A percentile compares a stretch with the other conserved stretches of the same genome.
These are phyloP conservation scores for Rhagium mordax DNA, from an alignment of 2,888 invertebrate species.

Conservation along the genomic window DNA sequence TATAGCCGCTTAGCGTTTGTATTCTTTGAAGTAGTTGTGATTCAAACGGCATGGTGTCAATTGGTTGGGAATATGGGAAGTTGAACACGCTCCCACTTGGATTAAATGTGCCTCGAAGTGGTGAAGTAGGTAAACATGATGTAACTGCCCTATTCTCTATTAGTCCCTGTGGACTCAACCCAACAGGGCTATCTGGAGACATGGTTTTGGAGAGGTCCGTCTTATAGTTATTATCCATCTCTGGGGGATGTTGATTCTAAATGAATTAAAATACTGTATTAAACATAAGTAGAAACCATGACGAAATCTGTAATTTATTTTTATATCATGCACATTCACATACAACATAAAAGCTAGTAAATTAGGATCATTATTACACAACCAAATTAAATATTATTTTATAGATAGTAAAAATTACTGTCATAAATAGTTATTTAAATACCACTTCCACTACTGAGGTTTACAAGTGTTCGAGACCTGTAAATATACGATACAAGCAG, in stretches of 20 bases:
- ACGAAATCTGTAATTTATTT: too few species aligned
- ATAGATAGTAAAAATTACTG: too few species aligned
- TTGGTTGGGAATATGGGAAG: slow-evolving; percentile 60
- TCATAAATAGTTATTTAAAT: too few species aligned
- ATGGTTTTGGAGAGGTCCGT: slow-evolving; percentile 56
- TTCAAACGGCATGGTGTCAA: slow-evolving; percentile 63
- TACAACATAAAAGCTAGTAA: too few species aligned
- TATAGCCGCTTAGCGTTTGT: slow-evolving; percentile 71
- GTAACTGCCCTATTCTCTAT: slow-evolving; percentile 67
- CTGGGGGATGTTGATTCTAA: slow-evolving; percentile 51
- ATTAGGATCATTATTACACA: too few species aligned
- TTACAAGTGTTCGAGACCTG: too few species aligned
- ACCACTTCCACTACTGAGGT: too few species aligned
- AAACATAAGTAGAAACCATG: background rate
- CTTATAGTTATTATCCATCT: slow-evolving; percentile 52
- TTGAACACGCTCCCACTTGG: slow-evolving; percentile 62
- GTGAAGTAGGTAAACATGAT: slow-evolving; percentile 64
- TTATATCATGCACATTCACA: too few species aligned
- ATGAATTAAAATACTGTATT: slow-evolving; percentile 23
- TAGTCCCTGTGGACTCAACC: slow-evolving; percentile 62
- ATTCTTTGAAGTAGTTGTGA: slow-evolving; percentile 72
- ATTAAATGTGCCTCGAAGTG: slow-evolving; percentile 63
- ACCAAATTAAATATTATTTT: too few species aligned
- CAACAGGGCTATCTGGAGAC: slow-evolving; percentile 62
- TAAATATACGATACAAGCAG: too few species aligned